Base-by-base conservation (phyloP, 2,888 invertebrate genomes). In the Temnothorax rugatulus region DNA sequence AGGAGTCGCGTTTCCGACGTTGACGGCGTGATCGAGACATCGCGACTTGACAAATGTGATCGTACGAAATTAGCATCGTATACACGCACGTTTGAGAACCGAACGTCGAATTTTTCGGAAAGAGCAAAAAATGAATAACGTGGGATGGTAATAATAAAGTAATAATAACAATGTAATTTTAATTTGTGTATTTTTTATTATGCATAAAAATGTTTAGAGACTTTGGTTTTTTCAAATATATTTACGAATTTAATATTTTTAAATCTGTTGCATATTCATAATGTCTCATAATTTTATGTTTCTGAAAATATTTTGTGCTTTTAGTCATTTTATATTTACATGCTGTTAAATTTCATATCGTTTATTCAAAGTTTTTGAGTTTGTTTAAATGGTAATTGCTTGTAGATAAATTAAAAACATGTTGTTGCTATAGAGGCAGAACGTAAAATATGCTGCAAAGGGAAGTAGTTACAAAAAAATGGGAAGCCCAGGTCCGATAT, bases 401-500 rank as follows among this genome's bases (percentile, higher is more conserved):
- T 7, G 2, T 41, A n/a, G 0, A 57, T 59, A n/a, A 41, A 73
- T 47, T 41, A 0, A 18, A 68, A 29, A 68, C 21, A 11, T 54
- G 41, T 18, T 63, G 3, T 21, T 18, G 8, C 9, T 41, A 52
- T 25, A 52, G 9, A 50, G 11, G 3, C 8, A 38, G 9, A 38
- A 52, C 44, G 8, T 66, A 15, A 66, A 25, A 41, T 52, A 38
- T 34, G n/a, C 9, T 50, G 41, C 44, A 38, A 41, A 52, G 41
- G 61, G 25, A 75, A 76, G 4, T 25, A 64, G n/a, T 8, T 44
- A 25, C 21, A 54, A 69, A 77, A 66, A 66, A 90, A 86, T 85
- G 59, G 82, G 44, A 84, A 89, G 69, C 59, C 79, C 66, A 71
- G 54, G 34, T 85, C 85, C 81, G 61, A 82, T 84, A 76, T 86